phyloP scores from a whole-genome alignment of 2,797 vertebrate genomes.

The Danionella dracula region DNA sequence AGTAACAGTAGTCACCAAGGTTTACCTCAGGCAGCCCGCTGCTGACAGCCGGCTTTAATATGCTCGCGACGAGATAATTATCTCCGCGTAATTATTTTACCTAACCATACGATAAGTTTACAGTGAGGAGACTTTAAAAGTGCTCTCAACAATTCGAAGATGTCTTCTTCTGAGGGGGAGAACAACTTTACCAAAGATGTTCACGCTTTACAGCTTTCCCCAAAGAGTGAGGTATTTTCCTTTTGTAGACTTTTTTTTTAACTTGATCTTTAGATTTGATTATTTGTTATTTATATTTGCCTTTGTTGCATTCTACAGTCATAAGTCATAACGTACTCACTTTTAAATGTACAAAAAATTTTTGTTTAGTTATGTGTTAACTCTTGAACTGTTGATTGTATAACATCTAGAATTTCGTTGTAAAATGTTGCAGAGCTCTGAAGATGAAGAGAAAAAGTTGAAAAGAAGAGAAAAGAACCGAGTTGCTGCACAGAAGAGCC shows the following conservation, averaged over 20 bases:
- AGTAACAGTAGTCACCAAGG: constrained; percentile 40
- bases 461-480: constrained; percentile 88
- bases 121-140: background rate
- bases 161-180: constrained; percentile 50
- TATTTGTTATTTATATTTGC: no score
- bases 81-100: background rate
- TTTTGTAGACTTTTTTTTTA: no score
- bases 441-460: constrained; percentile 73
- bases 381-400: no score
- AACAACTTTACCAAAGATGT: constrained; percentile 7
- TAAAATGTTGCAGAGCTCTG: constrained; percentile 62
- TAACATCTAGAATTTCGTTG: no score
- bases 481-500: constrained; percentile 87
- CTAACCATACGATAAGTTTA: background rate
- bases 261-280: no score
- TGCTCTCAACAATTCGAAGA: constrained; percentile 14
- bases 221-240: constrained; percentile 53
- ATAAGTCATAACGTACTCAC: no score
- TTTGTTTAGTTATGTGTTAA: no score
- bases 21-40: constrained; percentile 5
- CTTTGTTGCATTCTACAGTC: no score
- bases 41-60: background rate
- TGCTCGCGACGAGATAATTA: background rate
- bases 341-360: no score
- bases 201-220: background rate